phyloP scores from a whole-genome alignment of 1,140 invertebrate species.

The Yoshiicerus persimilis region DNA sequence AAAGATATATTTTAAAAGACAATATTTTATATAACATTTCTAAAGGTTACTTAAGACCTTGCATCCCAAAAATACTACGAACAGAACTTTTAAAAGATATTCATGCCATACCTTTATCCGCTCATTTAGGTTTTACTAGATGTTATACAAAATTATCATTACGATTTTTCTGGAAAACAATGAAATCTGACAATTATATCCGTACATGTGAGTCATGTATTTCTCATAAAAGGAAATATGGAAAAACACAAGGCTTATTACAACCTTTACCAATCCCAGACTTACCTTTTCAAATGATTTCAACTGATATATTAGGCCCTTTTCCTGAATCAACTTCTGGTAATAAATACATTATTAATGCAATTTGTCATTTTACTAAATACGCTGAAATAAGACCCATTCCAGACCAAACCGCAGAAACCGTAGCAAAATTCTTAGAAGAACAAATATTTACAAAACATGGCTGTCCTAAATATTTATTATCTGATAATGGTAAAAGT shows the following conservation, averaged over 20 bases:
- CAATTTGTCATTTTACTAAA: constrained; percentile 55
- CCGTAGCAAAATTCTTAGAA: neutral
- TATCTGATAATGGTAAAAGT: neutral
- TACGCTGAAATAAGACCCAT: constrained; percentile 51
- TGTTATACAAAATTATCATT: neutral
- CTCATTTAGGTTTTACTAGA: neutral
- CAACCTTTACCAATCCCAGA: constrained; percentile 50
- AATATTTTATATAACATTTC: neutral
- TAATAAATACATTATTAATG: constrained; percentile 52
- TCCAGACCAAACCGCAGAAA: constrained; percentile 52
- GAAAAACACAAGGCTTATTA: constrained; percentile 47
- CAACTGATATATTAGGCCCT: constrained; percentile 51
- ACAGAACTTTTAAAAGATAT: neutral
- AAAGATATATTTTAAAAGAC: neutral
- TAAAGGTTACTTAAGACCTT: neutral
- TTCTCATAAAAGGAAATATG: constrained; percentile 45
- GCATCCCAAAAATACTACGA: neutral
- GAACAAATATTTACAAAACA: neutral
- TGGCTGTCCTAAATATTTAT: neutral
- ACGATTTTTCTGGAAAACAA: neutral
- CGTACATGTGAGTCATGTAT: neutral
- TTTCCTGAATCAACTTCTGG: constrained; percentile 44
- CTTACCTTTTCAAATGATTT: constrained; percentile 47
- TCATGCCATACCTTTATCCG: neutral
- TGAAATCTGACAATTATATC: neutral